Base-by-base conservation (phyloP, 2,113 vertebrate genomes). In the Epinephelus moara region DNA sequence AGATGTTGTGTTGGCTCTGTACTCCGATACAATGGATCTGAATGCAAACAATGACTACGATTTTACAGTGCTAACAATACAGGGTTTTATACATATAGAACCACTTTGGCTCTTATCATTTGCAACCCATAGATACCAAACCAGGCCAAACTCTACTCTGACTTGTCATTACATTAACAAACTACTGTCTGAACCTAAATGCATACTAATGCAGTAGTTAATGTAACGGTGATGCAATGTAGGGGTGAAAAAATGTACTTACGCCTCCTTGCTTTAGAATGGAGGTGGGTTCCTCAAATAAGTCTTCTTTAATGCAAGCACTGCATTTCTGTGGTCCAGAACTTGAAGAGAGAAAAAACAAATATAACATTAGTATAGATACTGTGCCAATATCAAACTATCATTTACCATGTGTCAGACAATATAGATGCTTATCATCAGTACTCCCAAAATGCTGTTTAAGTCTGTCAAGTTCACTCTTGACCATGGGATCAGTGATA, bases 271-370 rank as follows among this genome's bases (percentile, higher is more conserved):
- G 96, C 89, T 98, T 97, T 77, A 99, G 92, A 86, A 99, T 95
- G 0, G 98, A 99, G 56, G 96, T 85, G 17, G 97, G 97, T 47
- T 99, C 98, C 85, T 99, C 98, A 5, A 97, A 99, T 56, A 99
- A 95, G 25, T 98, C 97, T 76, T 99, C 98, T 66, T 97, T 97
- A 82, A 99, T 96, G 57, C 98, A 99, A 74, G 97, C 98, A 19
- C 95, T 95, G 69, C 98, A 99, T 88, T 97, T 97, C 73, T 99
- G 97, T 33, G 98, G 98, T 55, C 98, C 98, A 18, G 96, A 95
- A 78, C 98, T 99, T 75, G 2, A 64, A 84, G 53, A 15, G 18
- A 19, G 70, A 21, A 67, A 23, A 75, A 45, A n/a, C 2, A 82
- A 30, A 82, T 21, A 37, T 9, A 10, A 50, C 6, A 75, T 75